Evolutionary conservation across 2,797 vertebrate species (phyloP), one percentile per base, ranked within the genome.

Genomic region (Aphelocoma californica): DNA sequence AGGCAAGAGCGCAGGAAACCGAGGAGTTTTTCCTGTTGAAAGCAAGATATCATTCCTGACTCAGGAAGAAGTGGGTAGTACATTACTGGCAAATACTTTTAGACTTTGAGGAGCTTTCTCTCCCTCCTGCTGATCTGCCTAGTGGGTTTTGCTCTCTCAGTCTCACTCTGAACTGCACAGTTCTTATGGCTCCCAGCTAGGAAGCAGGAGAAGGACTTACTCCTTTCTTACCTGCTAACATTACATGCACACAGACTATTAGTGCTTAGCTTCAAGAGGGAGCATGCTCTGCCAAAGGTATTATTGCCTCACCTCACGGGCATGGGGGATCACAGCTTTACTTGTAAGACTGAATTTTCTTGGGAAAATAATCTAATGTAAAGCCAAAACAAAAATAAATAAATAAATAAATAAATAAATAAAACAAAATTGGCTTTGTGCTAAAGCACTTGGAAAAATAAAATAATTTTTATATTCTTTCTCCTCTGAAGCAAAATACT

Each of bases 91-190:
- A 73, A 89, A 95, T 34, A 78, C 74, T 28, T 77, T 73, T 9
- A 94, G 78, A 65, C 44, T 78, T 32, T 51, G 50, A 91, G 85
- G 53, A 92, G 82, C 58, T 81, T 92, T 47, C 81, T 81, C 32
- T 88, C 42, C 86, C 83, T 28, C 80, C 90, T 83, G 90, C 82
- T 95, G 88, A 36, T 93, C 82, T 95, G 75, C 90, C 80, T 84
- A 17, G 80, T 48, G 77, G 85, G 51, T 86, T 92, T 71, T 90
- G 75, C 78, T 79, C 73, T 95, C 88, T 87, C 65, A 71, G 58
- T 65, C 75, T 93, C 45, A 50, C 91, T 90, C 70, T 91, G 90
- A 84, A 91, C 69, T 74, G 61, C 72, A 42, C 42, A 86, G 48
- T 56, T 86, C 61, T 53, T 56, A 34, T 13, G 29, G 72, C 83